Conservation (phyloP, 2,797 vertebrate species). For the Oryzias dopingdopingensis region DNA sequence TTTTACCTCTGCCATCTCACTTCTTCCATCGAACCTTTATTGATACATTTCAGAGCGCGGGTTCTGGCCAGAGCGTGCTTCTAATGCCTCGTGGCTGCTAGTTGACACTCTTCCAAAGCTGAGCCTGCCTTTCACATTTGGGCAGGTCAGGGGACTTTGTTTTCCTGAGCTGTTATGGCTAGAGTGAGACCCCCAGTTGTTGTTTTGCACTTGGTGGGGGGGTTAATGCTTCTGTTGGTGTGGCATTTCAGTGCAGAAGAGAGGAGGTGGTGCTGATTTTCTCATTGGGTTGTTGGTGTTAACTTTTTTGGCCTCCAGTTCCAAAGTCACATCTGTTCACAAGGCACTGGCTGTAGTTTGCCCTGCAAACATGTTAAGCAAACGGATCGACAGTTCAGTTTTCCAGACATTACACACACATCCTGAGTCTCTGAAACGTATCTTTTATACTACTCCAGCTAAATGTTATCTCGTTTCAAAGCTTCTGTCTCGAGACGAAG, state of each 20-base stretch:
- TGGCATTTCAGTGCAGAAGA: slow-evolving; percentile 45
- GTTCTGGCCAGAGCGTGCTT: slow-evolving; percentile 43
- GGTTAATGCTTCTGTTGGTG: slow-evolving; percentile 48
- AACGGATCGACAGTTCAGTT: slow-evolving; percentile 30
- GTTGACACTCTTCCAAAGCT: slow-evolving; percentile 70
- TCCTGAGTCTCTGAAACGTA: slow-evolving; percentile 50
- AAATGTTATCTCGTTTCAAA: slow-evolving; percentile 6
- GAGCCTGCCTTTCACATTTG: slow-evolving; percentile 67
- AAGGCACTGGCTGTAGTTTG: slow-evolving; percentile 25
- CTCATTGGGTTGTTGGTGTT: slow-evolving; percentile 10
- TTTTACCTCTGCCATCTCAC: slow-evolving; percentile 35
- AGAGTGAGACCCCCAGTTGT: slow-evolving; percentile 62
- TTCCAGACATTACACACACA: slow-evolving; percentile 46
- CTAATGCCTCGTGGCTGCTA: slow-evolving; percentile 51
- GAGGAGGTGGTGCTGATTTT: slow-evolving; percentile 40
- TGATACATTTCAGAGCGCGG: slow-evolving; percentile 29
- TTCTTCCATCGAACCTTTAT: slow-evolving; percentile 50
- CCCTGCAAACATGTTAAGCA: slow-evolving; percentile 41
- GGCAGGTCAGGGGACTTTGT: slow-evolving; percentile 61
- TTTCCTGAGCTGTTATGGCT: slow-evolving; percentile 66
- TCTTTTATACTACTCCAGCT: slow-evolving; percentile 35
- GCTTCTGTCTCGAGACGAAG: slow-evolving; percentile 8
- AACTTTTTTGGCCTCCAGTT: slow-evolving; percentile 18
- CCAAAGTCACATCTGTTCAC: slow-evolving; percentile 9
- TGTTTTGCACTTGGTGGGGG: slow-evolving; percentile 70